Evolutionary conservation across 2,888 invertebrate species (phyloP), one percentile per base, ranked within the genome.

Genomic region (Elmis aenea): DNA sequence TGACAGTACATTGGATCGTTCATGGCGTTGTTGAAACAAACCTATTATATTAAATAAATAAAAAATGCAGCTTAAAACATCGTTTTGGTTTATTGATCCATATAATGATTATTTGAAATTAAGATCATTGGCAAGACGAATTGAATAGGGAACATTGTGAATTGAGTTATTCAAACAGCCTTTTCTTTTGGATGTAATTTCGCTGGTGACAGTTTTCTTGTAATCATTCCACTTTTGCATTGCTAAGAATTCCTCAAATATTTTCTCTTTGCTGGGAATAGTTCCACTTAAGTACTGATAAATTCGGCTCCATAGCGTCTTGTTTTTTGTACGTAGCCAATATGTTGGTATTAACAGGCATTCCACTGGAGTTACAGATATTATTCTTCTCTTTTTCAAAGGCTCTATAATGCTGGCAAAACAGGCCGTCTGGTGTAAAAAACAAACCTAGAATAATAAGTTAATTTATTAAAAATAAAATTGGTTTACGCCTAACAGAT

Each of bases 381-480:
- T 71, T 13, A 86, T 76, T 3, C 81, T 73, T 8, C 85, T 74
- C 57, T 82, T 76, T 1, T 73, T 66, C 36, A 65, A 48, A 38
- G 75, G 72, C 59, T 86, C 85, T 0, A 85, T 85, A 23, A 85
- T 70, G n/a, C n/a, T n/a, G 3, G 83, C 82, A 50, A 86, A 85
- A 46, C 77, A 77, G 0, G 78, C 75, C 0, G 78, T 77, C 22
- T 75, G 69, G 16, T 70, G 71, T 44, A 77, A 69, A 31, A 71
- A 70, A 42, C 78, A 77, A 13, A 81, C 74, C 56, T 62, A 36
- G 6, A 52, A 22, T 6, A 4, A n/a, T 14, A 9, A 8, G 16
- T n/a, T n/a, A n/a, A n/a, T n/a, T n/a, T n/a, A n/a, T n/a, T n/a
- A n/a, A n/a, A n/a, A n/a, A n/a, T n/a, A n/a, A n/a, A n/a, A n/a